Evolutionary conservation across 2,888 invertebrate species (phyloP), one percentile per base, ranked within the genome.

Genomic region (Stenchaetothrips biformis): DNA sequence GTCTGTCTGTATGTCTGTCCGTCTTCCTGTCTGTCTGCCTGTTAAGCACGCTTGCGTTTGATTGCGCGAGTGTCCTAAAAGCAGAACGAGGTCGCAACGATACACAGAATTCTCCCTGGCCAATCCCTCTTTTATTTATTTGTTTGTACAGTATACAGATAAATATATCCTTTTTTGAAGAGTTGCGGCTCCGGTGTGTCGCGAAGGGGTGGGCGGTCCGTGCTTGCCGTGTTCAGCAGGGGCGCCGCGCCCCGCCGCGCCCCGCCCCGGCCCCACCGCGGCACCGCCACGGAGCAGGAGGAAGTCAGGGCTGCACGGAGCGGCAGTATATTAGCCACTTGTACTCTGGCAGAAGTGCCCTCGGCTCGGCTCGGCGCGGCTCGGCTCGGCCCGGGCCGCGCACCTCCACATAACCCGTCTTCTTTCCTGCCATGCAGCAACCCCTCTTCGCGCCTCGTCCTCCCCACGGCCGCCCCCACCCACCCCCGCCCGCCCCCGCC

Each of bases 261-360:
- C 67, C 21, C 21, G 67, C 21, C n/a, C 21, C n/a, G 67, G n/a
- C n/a, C n/a, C n/a, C n/a, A n/a, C n/a, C n/a, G n/a, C n/a, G n/a
- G n/a, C n/a, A n/a, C n/a, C n/a, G n/a, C 37, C 37, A 37, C 37
- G 37, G 37, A 2, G 37, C 9, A 11, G 25, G 67, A 53, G 53
- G 13, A 18, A 53, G 53, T 16, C 13, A 7, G 16, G 53, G 67
- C 67, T 21, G 67, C 67, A 74, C 67, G 67, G 67, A 74, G 67
- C 21, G 67, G 67, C 67, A 74, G 67, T 74, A 74, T 74, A 74
- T 74, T 74, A 74, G 67, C 67, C 67, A 74, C 67, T 74, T 74
- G 67, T 74, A 74, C 67, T 74, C 67, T 74, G 21, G 67, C 67
- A 74, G 67, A 74, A 74, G 67, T 74, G 67, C 67, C 67, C 67